These are phyloP conservation scores for Scotopteryx bipunctaria DNA, from an alignment of 2,888 invertebrate genomes.

Conservation along the genomic window DNA sequence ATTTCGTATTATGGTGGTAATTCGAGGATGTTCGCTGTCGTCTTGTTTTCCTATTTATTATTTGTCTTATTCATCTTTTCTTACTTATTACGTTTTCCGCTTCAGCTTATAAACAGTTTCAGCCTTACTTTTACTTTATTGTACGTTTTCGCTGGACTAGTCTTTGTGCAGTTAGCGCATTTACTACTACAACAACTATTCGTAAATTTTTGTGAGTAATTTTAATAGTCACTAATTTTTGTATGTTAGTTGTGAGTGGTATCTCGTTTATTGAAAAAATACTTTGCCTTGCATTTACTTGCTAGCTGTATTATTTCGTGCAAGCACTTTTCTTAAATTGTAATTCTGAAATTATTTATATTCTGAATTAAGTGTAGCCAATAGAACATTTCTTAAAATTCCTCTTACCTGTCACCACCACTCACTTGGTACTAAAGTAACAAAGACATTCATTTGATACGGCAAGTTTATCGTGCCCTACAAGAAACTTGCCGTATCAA, in stretches of 20 bases:
- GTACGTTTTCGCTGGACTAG: conserved; percentile 39
- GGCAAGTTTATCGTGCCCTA: no score
- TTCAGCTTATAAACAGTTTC: conserved; percentile 27
- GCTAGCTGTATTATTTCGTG: background rate
- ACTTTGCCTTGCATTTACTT: background rate
- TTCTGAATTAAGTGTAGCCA: no score
- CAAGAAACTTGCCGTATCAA: conserved; percentile 25
- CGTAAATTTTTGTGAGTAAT: conserved; percentile 42
- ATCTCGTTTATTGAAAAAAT: background rate
- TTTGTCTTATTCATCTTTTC: background rate
- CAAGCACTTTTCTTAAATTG: background rate
- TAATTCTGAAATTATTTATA: no score
- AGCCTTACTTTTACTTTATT: conserved; percentile 35
- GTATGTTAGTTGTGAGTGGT: no score
- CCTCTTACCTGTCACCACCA: background rate
- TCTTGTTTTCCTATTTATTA: conserved; percentile 25
- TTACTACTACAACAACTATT: no score
- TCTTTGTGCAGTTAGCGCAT: conserved; percentile 42
- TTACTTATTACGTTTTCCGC: conserved; percentile 12
- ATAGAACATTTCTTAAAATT: no score
- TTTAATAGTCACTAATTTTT: conserved; percentile 34
- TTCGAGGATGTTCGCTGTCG: conserved; percentile 15
- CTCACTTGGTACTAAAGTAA: no score
- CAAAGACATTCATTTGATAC: no score
- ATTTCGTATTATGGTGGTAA: conserved; percentile 18